Conservation (phyloP, 2,797 vertebrate species). For the Glossophaga mutica region DNA sequence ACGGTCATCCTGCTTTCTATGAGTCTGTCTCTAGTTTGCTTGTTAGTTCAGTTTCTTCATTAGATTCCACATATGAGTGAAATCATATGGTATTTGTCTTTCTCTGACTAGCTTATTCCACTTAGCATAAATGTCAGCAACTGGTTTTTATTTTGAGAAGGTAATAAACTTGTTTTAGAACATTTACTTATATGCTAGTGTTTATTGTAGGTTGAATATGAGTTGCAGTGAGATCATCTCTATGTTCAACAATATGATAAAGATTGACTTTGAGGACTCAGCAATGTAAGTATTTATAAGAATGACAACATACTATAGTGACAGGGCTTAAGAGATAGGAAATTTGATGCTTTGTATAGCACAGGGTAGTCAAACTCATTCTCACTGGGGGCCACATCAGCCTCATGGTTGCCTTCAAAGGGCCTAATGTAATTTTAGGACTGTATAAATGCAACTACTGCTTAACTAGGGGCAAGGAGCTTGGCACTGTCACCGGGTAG, state of each 20-base stretch:
- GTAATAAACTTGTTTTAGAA: background rate
- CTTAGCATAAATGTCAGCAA: background rate
- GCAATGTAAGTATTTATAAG: slow-evolving; percentile 75
- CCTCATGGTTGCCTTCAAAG: no score
- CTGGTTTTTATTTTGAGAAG: slow-evolving; percentile 30
- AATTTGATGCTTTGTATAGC: background rate
- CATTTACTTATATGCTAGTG: background rate
- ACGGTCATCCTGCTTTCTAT: background rate
- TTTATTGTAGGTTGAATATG: slow-evolving; percentile 73
- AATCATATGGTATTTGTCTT: background rate
- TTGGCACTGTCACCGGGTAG: no score
- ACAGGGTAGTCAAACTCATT: no score
- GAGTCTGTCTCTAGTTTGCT: background rate
- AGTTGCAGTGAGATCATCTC: slow-evolving; percentile 64
- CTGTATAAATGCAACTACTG: no score
- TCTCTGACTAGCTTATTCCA: background rate
- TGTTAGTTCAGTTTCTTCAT: background rate
- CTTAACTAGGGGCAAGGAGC: no score
- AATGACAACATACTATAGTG: background rate
- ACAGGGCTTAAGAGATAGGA: background rate
- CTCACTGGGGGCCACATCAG: no score
- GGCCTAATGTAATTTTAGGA: no score
- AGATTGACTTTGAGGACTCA: slow-evolving; percentile 73
- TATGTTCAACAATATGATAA: slow-evolving; percentile 72
- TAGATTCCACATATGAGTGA: background rate